These are phyloP conservation scores for Melitaea athalia DNA, from an alignment of 2,888 invertebrate species.

Conservation along the genomic window DNA sequence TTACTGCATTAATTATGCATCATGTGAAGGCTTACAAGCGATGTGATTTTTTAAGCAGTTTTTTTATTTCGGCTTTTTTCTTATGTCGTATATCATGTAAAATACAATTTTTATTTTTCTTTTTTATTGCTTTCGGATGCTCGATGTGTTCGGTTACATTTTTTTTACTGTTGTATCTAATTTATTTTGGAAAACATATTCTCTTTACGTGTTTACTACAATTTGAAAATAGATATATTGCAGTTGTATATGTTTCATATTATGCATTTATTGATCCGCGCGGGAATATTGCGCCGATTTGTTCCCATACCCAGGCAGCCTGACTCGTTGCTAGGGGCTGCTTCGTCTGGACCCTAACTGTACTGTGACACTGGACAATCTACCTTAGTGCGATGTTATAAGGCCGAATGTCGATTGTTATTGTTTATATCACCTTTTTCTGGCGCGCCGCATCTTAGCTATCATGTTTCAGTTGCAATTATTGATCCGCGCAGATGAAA, in stretches of 20 bases:
- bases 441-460: constrained; percentile 9
- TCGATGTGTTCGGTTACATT: not conserved
- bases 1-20: not conserved
- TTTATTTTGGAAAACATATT: too few species aligned
- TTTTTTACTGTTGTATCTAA: not conserved
- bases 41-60: not conserved
- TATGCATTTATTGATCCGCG: constrained; percentile 39
- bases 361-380: not conserved
- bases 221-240: too few species aligned
- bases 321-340: constrained; percentile 28
- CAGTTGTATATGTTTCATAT: constrained; percentile 13
- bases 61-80: not conserved
- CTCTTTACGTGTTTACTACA: too few species aligned
- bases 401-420: constrained; percentile 13
- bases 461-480: constrained; percentile 36
- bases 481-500: constrained; percentile 39
- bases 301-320: constrained; percentile 20
- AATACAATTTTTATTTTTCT: not conserved
- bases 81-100: not conserved
- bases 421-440: constrained; percentile 12
- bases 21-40: not conserved
- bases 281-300: constrained; percentile 27
- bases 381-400: not conserved
- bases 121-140: not conserved
- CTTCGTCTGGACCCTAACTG: constrained; percentile 17